phyloP scores from a whole-genome alignment of 2,797 vertebrate genomes.

The Pterois miles region DNA sequence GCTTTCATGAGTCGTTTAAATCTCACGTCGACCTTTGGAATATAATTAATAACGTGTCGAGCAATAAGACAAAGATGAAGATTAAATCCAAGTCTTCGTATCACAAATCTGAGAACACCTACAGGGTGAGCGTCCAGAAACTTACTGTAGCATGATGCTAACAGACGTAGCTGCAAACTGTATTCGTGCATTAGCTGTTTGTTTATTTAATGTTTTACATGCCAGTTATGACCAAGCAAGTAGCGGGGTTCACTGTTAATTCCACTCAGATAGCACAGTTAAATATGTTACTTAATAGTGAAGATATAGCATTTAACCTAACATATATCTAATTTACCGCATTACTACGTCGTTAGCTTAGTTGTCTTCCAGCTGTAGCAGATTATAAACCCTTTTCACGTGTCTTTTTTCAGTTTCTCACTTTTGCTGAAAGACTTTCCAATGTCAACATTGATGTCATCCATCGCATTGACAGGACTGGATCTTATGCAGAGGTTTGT shows the following conservation, averaged over 20 bases:
- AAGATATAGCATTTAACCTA: not conserved
- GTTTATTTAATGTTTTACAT: not conserved
- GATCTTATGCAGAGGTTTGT: conserved; percentile 91
- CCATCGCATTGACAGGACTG: conserved; percentile 95
- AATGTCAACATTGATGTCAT: conserved; percentile 97
- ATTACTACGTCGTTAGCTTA: fast-evolving
- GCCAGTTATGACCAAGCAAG: not conserved
- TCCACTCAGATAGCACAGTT: no score
- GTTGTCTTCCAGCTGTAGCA: not conserved
- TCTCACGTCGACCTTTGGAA: not conserved
- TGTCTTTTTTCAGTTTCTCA: conserved; percentile 89
- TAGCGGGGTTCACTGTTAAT: fast-evolving
- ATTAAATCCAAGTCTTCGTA: conserved; percentile 89
- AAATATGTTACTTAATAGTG: not conserved
- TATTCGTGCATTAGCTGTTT: not conserved
- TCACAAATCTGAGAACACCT: conserved; percentile 93
- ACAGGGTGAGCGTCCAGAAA: conserved; percentile 85
- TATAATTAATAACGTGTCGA: not conserved
- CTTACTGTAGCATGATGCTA: conserved; percentile 18
- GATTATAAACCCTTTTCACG: not conserved
- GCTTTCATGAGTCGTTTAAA: conserved; percentile 33
- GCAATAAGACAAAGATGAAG: conserved; percentile 86
- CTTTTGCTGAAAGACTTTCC: conserved; percentile 95
- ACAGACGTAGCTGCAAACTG: not conserved
- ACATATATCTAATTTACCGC: not conserved